These are phyloP conservation scores for Hypotaenidia okinawae DNA, from an alignment of 2,797 vertebrate genomes.

Conservation along the genomic window DNA sequence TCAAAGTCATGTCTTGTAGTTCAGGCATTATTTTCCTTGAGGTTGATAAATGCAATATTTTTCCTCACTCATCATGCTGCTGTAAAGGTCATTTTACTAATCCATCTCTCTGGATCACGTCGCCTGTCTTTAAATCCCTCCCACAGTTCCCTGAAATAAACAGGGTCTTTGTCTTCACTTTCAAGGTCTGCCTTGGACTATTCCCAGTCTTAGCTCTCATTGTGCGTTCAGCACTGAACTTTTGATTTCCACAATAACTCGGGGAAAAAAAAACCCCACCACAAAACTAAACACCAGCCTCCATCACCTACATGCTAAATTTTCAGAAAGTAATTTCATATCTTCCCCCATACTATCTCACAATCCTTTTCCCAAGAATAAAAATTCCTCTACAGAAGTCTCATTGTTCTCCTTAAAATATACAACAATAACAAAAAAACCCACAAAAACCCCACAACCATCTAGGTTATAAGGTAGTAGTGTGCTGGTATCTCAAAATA, in stretches of 20 bases:
- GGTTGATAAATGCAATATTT: background rate
- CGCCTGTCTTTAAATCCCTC: background rate
- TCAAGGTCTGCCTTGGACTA: background rate
- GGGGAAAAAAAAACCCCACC: background rate
- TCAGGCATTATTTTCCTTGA: background rate
- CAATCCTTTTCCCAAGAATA: background rate
- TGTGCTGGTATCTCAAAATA: background rate
- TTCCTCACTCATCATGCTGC: background rate
- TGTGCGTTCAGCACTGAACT: background rate
- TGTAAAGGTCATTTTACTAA: conserved; percentile 45
- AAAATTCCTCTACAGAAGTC: background rate
- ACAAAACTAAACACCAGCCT: background rate
- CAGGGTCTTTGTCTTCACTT: background rate
- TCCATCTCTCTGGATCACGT: background rate
- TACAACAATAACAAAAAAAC: background rate
- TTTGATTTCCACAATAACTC: background rate
- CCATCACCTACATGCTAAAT: background rate
- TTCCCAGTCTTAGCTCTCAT: background rate
- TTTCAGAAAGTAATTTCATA: background rate
- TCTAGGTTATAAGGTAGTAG: background rate
- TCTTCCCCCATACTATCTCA: background rate
- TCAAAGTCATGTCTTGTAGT: background rate
- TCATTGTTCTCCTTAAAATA: background rate
- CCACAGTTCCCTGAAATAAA: background rate
- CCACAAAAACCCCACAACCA: background rate